phyloP scores from a whole-genome alignment of 2,797 vertebrate genomes.

The Benthosema pterotum region DNA sequence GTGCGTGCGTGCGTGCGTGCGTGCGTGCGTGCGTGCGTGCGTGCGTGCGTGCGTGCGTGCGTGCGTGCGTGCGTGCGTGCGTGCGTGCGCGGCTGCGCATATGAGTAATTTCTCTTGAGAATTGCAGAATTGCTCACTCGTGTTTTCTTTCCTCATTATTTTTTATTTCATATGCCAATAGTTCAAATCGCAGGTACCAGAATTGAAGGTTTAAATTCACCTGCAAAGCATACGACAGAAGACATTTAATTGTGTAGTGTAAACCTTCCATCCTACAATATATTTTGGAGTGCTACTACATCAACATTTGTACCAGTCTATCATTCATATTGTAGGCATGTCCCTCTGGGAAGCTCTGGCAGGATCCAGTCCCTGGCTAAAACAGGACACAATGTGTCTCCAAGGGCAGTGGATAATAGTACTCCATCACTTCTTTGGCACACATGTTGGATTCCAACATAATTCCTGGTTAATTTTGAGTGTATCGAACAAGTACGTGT shows the following conservation, averaged over 20 bases:
- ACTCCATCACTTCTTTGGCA: no score
- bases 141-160: neutral
- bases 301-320: neutral
- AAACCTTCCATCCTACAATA: neutral
- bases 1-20: no score
- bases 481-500: neutral
- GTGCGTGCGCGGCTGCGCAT: no score
- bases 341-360: neutral
- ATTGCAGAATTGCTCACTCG: no score
- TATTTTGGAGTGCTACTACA: neutral
- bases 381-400: neutral
- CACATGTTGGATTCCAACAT: neutral
- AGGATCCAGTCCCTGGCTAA: neutral
- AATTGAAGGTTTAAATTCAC: constrained; percentile 4
- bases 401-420: neutral
- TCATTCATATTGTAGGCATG: neutral
- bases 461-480: neutral
- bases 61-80: no score
- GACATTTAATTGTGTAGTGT: neutral
- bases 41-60: no score
- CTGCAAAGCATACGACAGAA: constrained; percentile 7
- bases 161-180: neutral
- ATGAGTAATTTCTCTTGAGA: no score
- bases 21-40: no score
- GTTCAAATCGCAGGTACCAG: neutral